Evolutionary conservation across 2,113 vertebrate species (phyloP).

Genomic region (Hypocryptadius cinnamomeus): DNA sequence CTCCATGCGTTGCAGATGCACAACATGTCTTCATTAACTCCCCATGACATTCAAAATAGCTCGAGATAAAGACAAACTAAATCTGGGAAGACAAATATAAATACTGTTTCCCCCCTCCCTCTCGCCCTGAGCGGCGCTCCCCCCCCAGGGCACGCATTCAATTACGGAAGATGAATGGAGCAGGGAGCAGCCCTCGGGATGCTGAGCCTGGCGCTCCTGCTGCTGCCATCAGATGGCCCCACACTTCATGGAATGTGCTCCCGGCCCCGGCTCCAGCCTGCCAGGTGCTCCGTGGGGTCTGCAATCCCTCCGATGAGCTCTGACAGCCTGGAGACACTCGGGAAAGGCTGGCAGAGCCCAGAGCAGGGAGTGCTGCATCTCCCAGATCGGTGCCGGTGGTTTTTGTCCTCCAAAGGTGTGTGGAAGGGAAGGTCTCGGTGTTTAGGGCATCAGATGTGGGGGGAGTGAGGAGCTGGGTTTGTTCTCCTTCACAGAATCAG

Average conservation of each 20-base stretch:
- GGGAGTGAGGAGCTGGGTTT: background rate
- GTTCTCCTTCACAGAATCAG: background rate
- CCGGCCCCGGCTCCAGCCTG: background rate
- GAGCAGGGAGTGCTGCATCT: background rate
- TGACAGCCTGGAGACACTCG: rapidly evolving
- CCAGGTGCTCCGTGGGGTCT: background rate
- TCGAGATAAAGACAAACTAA: constrained; percentile 65
- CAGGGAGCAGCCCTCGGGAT: background rate
- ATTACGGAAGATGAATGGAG: constrained; percentile 62
- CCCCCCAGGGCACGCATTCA: constrained; percentile 48
- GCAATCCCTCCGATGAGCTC: background rate
- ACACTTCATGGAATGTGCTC: constrained; percentile 29
- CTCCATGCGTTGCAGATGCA: constrained; percentile 40
- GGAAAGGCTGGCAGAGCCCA: background rate
- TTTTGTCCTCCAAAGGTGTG: background rate
- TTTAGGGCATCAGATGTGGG: background rate
- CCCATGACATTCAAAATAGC: constrained; percentile 70
- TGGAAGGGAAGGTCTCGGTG: background rate
- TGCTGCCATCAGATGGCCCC: constrained; percentile 53
- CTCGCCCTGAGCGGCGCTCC: background rate
- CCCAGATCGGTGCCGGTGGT: rapidly evolving
- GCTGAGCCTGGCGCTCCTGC: background rate
- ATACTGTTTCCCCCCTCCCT: background rate
- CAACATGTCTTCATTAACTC: constrained; percentile 75
- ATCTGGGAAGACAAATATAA: constrained; percentile 60